Conservation (phyloP, 2,113 vertebrate species). For the Planiliza haematocheilus region DNA sequence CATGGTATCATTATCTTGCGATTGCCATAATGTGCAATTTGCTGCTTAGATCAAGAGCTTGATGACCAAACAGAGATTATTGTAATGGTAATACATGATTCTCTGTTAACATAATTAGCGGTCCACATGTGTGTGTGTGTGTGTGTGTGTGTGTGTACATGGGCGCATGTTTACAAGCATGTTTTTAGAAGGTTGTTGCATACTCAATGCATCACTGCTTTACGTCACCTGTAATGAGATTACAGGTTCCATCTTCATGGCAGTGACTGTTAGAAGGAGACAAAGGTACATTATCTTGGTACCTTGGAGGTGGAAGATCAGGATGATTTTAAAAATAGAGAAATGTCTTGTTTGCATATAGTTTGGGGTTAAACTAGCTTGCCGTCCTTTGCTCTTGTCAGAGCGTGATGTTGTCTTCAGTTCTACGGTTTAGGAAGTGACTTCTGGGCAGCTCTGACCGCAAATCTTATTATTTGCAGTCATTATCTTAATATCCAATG, state of each 20-base stretch:
- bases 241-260: conserved; percentile 25
- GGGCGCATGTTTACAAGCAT: not conserved
- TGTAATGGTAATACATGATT: not conserved
- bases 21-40: conserved; percentile 26
- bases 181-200: conserved; percentile 46
- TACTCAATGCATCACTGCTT: conserved; percentile 42
- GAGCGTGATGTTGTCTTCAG: too few relatives aligned
- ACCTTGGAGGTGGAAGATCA: too few relatives aligned
- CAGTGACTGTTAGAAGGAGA: not conserved
- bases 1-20: conserved; percentile 20
- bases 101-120: not conserved
- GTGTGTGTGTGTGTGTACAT: not conserved
- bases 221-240: conserved; percentile 55
- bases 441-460: too few relatives aligned
- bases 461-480: too few relatives aligned
- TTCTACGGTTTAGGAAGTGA: too few relatives aligned
- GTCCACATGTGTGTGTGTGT: not conserved
- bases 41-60: conserved; percentile 14
- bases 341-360: too few relatives aligned
- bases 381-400: too few relatives aligned
- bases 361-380: too few relatives aligned
- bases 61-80: conserved; percentile 5
- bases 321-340: too few relatives aligned
- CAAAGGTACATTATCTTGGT: too few relatives aligned
- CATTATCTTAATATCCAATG: too few relatives aligned